Evolutionary conservation across 2,113 vertebrate species (phyloP).

Genomic region (Hemiscyllium ocellatum): DNA sequence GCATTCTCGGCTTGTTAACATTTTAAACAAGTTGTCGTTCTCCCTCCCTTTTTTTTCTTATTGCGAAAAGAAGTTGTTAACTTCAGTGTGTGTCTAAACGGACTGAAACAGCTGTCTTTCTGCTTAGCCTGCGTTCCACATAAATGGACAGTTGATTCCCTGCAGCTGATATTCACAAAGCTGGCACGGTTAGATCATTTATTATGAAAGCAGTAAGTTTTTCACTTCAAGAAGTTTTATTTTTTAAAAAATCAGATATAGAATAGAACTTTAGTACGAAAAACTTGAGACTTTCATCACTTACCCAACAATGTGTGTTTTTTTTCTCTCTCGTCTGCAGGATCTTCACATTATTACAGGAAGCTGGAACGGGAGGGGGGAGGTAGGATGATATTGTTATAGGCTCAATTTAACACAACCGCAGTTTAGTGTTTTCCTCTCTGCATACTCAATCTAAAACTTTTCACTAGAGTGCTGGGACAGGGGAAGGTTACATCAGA

Average conservation of each 20-base stretch:
- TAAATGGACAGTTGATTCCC: neutral
- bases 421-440: neutral
- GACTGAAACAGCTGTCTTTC: neutral
- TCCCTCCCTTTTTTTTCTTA: neutral
- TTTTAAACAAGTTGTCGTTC: neutral
- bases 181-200: neutral
- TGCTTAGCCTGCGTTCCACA: neutral
- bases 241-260: neutral
- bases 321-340: neutral
- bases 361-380: neutral
- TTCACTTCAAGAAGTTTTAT: neutral
- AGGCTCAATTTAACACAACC: constrained; percentile 13
- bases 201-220: neutral
- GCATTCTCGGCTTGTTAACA: neutral
- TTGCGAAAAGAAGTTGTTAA: neutral
- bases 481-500: neutral
- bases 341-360: constrained; percentile 17
- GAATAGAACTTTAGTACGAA: neutral
- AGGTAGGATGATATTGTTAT: neutral
- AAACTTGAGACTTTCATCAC: neutral
- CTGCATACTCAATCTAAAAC: neutral
- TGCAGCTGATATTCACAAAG: neutral
- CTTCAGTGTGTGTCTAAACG: neutral
- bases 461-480: neutral
- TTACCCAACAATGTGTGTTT: neutral